Conservation (phyloP, 2,113 vertebrate genomes). For the Petaurus breviceps region DNA sequence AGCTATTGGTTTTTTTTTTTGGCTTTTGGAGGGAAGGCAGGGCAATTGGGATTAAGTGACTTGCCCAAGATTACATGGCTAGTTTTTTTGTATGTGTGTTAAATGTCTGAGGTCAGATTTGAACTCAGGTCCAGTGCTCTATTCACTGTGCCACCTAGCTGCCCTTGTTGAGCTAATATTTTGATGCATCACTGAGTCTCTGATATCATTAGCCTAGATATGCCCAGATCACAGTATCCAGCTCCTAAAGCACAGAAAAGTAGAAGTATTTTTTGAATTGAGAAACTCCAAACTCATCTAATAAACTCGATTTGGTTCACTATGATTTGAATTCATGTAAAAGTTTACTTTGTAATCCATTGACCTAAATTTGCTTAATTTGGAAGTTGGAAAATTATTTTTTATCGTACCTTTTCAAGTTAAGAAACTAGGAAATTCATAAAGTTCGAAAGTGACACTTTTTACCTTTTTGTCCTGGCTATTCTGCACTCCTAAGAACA, state of each 20-base stretch:
- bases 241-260: accelerated
- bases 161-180: background rate
- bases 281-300: accelerated
- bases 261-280: accelerated
- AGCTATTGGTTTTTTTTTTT: background rate
- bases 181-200: background rate
- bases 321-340: background rate
- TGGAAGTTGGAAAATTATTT: too few relatives aligned
- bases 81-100: too few relatives aligned
- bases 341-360: accelerated
- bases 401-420: background rate
- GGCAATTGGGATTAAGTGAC: too few relatives aligned
- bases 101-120: too few relatives aligned
- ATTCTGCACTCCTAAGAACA: accelerated
- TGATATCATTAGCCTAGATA: background rate
- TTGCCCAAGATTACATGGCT: too few relatives aligned
- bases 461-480: background rate
- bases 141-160: too few relatives aligned
- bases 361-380: background rate
- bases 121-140: too few relatives aligned
- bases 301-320: accelerated
- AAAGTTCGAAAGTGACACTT: background rate
- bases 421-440: background rate
- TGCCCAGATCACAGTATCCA: background rate
- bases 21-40: too few relatives aligned